phyloP scores from a whole-genome alignment of 2,113 vertebrate species.

The Rousettus leschenaultii region DNA sequence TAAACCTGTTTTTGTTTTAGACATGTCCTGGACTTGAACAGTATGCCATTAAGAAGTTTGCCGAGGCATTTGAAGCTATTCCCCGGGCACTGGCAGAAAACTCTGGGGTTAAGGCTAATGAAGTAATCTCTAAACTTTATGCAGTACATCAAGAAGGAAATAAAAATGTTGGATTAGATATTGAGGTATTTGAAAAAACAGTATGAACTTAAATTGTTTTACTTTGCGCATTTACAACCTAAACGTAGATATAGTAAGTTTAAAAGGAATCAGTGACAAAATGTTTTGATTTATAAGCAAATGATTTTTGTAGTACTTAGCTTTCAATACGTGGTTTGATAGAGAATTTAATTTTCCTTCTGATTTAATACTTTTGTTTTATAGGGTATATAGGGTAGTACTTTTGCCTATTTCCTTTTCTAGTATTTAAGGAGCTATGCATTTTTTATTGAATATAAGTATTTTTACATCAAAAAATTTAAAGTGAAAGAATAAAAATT shows the following conservation, averaged over 20 bases:
- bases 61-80: slow-evolving; percentile 94
- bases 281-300: not conserved
- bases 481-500: not conserved
- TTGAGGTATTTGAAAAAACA: slow-evolving; percentile 87
- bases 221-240: not conserved
- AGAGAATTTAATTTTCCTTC: not conserved
- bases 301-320: not conserved
- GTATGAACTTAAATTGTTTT: not conserved
- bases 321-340: not conserved
- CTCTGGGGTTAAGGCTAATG: slow-evolving; percentile 94
- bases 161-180: slow-evolving; percentile 95
- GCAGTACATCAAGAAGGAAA: slow-evolving; percentile 95
- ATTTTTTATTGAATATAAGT: not conserved
- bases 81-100: slow-evolving; percentile 96
- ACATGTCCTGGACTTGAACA: slow-evolving; percentile 97
- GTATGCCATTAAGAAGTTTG: slow-evolving; percentile 98
- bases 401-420: not conserved
- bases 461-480: not conserved
- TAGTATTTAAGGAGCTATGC: not conserved
- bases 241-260: not conserved
- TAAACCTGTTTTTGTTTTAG: slow-evolving; percentile 77
- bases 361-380: not conserved
- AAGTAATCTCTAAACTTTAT: slow-evolving; percentile 96
- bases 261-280: not conserved
- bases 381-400: not conserved